phyloP scores from a whole-genome alignment of 2,797 vertebrate genomes.

The Semotilus atromaculatus region DNA sequence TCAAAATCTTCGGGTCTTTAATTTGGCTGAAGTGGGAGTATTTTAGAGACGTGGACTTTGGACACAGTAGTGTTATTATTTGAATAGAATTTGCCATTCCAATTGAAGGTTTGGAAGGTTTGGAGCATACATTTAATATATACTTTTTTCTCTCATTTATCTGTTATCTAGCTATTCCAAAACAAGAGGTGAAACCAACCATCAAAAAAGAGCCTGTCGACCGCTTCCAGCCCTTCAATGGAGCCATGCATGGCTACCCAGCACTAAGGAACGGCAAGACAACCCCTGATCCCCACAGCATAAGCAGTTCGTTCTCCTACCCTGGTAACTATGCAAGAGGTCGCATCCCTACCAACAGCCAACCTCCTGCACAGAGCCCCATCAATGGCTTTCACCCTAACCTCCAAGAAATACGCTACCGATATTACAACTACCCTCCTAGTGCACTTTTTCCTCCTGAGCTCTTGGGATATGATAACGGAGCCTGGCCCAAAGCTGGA shows the following conservation, averaged over 20 bases:
- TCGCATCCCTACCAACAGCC: conserved; percentile 82
- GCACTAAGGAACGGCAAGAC: conserved; percentile 86
- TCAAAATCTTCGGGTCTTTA: no score
- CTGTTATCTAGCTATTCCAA: conserved; percentile 77
- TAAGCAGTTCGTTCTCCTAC: conserved; percentile 88
- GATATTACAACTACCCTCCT: conserved; percentile 88
- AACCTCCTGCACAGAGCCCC: conserved; percentile 75
- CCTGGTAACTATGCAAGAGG: conserved; percentile 97
- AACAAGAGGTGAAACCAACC: conserved; percentile 88
- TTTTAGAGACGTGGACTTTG: not conserved
- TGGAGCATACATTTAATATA: not conserved
- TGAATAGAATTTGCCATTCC: not conserved
- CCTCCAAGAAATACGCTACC: conserved; percentile 84
- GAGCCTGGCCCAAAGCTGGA: conserved; percentile 74
- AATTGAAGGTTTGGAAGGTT: not conserved
- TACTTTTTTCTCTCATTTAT: not conserved
- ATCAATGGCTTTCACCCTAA: conserved; percentile 93
- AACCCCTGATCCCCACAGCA: conserved; percentile 85
- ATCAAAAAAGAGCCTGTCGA: conserved; percentile 82
- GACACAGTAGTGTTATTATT: not conserved
- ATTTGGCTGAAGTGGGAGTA: not conserved
- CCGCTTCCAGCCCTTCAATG: conserved; percentile 86
- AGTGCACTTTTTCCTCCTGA: conserved; percentile 89
- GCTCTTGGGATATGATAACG: conserved; percentile 85
- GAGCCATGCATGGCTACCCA: conserved; percentile 90